Conservation (phyloP, 2,113 vertebrate species). For the Etheostoma cragini region DNA sequence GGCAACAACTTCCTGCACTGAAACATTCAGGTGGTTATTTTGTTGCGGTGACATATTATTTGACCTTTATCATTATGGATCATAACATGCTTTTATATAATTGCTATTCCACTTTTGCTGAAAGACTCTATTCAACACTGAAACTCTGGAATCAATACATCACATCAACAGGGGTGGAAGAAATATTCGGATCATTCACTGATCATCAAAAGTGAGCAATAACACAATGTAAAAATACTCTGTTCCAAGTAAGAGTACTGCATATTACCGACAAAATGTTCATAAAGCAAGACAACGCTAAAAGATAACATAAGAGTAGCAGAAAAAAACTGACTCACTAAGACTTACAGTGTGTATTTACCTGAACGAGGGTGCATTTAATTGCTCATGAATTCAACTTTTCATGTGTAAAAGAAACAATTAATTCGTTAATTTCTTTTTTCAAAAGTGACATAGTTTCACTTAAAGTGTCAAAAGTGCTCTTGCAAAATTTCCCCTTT, state of each 20-base stretch:
- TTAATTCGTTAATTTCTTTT: neutral
- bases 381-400: neutral
- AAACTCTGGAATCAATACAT: neutral
- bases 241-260: neutral
- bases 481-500: neutral
- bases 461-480: neutral
- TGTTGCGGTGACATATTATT: constrained; percentile 35
- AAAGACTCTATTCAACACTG: neutral
- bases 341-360: neutral
- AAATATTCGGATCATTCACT: neutral
- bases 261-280: neutral
- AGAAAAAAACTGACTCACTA: neutral
- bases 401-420: neutral
- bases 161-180: no score
- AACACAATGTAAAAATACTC: neutral
- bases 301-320: neutral
- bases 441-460: neutral
- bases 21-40: constrained; percentile 28
- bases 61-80: constrained; percentile 6
- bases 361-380: neutral
- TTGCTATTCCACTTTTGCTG: neutral
- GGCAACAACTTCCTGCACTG: constrained; percentile 24
- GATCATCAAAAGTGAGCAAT: no score
- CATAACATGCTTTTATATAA: constrained; percentile 16
- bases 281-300: neutral